Evolutionary conservation across 1,140 invertebrate species (phyloP).

Genomic region (Phymastichus coffea): DNA sequence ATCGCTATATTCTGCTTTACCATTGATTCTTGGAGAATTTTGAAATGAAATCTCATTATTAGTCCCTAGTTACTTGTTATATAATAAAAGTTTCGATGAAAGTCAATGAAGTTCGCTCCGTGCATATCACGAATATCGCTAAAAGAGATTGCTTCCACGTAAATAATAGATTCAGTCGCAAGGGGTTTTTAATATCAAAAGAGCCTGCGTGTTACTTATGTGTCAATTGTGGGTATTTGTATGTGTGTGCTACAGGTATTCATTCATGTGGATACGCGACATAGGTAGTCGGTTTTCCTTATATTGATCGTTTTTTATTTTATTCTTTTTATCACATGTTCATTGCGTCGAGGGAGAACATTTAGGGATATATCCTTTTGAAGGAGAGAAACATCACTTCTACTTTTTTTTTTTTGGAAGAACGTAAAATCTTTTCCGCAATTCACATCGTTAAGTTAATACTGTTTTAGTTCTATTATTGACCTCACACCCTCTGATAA

Average conservation of each 20-base stretch:
- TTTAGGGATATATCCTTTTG: conserved; percentile 43
- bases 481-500: conserved; percentile 44
- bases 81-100: not conserved
- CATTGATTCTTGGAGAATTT: conserved; percentile 9
- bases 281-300: conserved; percentile 16
- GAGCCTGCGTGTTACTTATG: conserved; percentile 40
- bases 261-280: conserved; percentile 13
- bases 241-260: conserved; percentile 7
- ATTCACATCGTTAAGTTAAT: conserved; percentile 17
- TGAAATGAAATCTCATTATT: not conserved
- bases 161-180: not conserved
- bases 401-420: conserved; percentile 33
- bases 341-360: conserved; percentile 28
- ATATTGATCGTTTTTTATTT: conserved; percentile 29
- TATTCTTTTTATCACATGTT: conserved; percentile 23
- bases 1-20: conserved; percentile 18
- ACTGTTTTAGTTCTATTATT: conserved; percentile 32
- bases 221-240: conserved; percentile 19
- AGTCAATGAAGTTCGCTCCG: conserved; percentile 4
- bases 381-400: conserved; percentile 46
- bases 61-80: not conserved
- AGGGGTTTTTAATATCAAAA: conserved; percentile 35
- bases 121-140: conserved; percentile 20
- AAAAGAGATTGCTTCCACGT: not conserved
- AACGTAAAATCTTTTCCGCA: conserved; percentile 31